Base-by-base conservation (phyloP, 2,888 invertebrate genomes). In the Mimumesa dahlbomi region DNA sequence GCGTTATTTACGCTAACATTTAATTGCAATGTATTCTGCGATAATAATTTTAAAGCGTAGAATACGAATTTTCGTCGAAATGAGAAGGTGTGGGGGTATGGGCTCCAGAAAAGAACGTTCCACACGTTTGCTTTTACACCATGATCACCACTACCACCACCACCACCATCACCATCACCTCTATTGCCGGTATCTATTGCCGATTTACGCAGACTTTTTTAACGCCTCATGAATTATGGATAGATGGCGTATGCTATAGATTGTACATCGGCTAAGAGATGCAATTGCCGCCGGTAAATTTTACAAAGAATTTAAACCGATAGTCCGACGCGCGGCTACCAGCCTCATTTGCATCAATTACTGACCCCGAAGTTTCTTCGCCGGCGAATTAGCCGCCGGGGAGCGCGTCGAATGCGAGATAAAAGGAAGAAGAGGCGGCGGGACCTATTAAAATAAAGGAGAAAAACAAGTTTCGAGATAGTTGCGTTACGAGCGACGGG, bases 381-480 rank as follows among this genome's bases (percentile, higher is more conserved):
- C 73, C 59, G 82, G 80, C 74, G 84, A 85, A 86, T 86, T 86
- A 87, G 85, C 83, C 85, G 81, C 82, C 73, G 75, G 84, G 85
- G 84, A 85, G 74, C 73, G 81, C 79, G 80, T 82, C 83, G 82
- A 85, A 85, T 80, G 76, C 83, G 79, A 83, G 80, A 85, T 81
- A 85, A 82, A 80, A 77, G 72, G 73, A 77, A 74, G 72, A 74
- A 67, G 71, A 70, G 66, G 76, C 71, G 67, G 71, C 72, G 76
- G 73, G 79, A 82, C 79, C 86, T 85, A 86, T 86, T 86, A 85
- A 86, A 83, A 85, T 83, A 84, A 84, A 84, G 81, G 82, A 84
- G 87, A 85, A 87, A 87, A 87, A 87, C 87, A 87, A 87, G 83
- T 87, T 84, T 83, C 78, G 85, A 87, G 87, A 87, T 87, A 86